Base-by-base conservation (phyloP, 2,797 vertebrate genomes). In the Acipenser transmontanus region DNA sequence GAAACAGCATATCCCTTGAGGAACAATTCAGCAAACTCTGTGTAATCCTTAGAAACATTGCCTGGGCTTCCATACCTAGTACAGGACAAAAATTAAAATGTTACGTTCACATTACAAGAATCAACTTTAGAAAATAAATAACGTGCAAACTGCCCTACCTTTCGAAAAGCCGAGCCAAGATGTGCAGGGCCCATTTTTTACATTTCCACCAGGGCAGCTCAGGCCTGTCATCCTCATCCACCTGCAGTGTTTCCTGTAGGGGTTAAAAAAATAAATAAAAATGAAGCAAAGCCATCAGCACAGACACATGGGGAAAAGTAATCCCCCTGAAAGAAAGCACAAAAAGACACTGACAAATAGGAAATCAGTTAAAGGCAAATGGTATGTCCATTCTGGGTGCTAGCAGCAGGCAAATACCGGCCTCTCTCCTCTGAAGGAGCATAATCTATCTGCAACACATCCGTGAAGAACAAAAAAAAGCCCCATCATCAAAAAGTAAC, bases 131-230 rank as follows among this genome's bases (percentile, higher is more conserved):
- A 50, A 67, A n/a, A 73, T 12, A 34, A 61, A 61, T 12, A 34
- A 50, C 59, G 49, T 1, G 1, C 59, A 5, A 69, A 1, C 61
- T 64, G 49, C 7, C 52, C 79, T 89, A 95, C 97, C 97, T 96
- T 84, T 99, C 97, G 83, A 99, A 99, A 72, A 99, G 91, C 8
- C 97, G 90, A 76, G 97, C 97, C 84, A 99, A 87, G 78, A 99
- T 99, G 88, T 99, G 97, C 77, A 99, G 91, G 61, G 97, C 97
- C 97, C 97, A 99, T 78, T 99, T 99, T 83, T 99, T 99, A 85
- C 95, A 98, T 80, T 99, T 99, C 96, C 96, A 99, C 97, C 97
- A 99, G 2, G 96, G 95, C 78, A 98, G 89, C 78, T 98, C 96
- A 6, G 95, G 95, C 70, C 96, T 87, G 77, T 99, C 97, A 65